Evolutionary conservation across 37 sponge, comb jelly and placozoan genomes (phyloP).

Genomic region (Ianthella basta): DNA sequence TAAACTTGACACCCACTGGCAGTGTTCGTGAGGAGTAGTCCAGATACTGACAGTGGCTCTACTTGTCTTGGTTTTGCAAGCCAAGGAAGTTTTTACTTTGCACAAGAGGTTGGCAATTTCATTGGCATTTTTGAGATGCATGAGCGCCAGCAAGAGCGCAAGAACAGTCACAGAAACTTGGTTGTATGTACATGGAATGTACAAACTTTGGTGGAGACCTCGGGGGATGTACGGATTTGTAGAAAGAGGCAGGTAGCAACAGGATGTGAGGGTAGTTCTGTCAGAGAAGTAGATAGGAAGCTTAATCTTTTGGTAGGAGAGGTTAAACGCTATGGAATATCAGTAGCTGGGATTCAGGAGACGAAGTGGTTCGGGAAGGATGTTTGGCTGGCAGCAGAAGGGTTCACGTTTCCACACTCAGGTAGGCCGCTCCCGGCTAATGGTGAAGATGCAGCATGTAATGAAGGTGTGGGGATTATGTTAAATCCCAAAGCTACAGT

Average conservation of each 20-base stretch:
- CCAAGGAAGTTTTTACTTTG: not conserved
- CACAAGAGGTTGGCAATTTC: too few species aligned
- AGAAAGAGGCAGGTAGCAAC: not conserved
- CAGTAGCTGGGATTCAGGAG: constrained; percentile 48
- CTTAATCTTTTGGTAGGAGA: not conserved
- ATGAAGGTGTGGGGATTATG: constrained; percentile 43
- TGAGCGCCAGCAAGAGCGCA: not conserved
- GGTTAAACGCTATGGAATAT: constrained; percentile 3
- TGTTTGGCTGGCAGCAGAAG: constrained; percentile 38
- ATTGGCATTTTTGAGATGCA: too few species aligned
- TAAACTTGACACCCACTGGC: constrained; percentile 7
- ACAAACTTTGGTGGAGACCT: constrained; percentile 7
- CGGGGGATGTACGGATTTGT: constrained; percentile 23
- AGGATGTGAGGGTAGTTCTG: not conserved
- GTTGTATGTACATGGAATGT: constrained; percentile 26
- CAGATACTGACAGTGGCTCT: constrained; percentile 4
- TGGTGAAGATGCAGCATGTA: constrained; percentile 14
- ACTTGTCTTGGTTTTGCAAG: constrained; percentile 2
- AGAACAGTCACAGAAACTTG: not conserved
- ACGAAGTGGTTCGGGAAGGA: constrained; percentile 43
- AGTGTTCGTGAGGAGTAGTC: constrained; percentile 10
- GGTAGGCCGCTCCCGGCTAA: constrained; percentile 37
- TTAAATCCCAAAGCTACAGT: constrained; percentile 15
- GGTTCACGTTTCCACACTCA: constrained; percentile 38
- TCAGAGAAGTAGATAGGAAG: constrained; percentile 23